Evolutionary conservation across 2,113 vertebrate species (phyloP).

Genomic region (Aphyosemion australe): DNA sequence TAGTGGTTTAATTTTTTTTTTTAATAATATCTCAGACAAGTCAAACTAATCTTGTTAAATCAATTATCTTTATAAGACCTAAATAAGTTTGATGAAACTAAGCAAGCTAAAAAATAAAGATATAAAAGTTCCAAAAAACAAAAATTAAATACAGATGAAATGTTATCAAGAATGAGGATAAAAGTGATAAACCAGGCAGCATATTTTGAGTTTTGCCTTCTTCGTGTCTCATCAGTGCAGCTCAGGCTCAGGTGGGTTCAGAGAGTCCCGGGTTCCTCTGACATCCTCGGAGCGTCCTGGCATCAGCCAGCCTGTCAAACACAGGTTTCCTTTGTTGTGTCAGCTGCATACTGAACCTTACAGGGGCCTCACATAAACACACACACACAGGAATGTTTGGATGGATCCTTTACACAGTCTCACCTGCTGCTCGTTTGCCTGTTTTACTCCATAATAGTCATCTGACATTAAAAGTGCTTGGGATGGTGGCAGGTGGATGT

Average conservation of each 20-base stretch:
- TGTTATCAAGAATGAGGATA: no score
- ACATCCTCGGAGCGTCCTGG: constrained; percentile 45
- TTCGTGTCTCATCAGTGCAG: no score
- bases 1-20: no score
- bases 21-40: no score
- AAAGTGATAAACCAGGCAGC: no score
- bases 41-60: no score
- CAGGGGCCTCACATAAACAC: constrained; percentile 67
- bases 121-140: no score
- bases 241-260: constrained; percentile 38
- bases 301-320: constrained; percentile 60
- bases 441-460: constrained; percentile 69
- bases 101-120: no score
- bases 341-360: constrained; percentile 66
- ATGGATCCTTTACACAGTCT: constrained; percentile 67
- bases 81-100: no score
- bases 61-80: no score
- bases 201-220: no score
- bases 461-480: constrained; percentile 66
- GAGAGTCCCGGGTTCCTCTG: constrained; percentile 33
- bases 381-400: constrained; percentile 74
- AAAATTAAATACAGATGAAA: no score
- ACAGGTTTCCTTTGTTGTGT: constrained; percentile 76
- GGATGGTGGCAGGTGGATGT: background rate
- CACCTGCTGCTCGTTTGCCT: constrained; percentile 68